Conservation (phyloP, 2,888 invertebrate species). For the Andrena bucephala region DNA sequence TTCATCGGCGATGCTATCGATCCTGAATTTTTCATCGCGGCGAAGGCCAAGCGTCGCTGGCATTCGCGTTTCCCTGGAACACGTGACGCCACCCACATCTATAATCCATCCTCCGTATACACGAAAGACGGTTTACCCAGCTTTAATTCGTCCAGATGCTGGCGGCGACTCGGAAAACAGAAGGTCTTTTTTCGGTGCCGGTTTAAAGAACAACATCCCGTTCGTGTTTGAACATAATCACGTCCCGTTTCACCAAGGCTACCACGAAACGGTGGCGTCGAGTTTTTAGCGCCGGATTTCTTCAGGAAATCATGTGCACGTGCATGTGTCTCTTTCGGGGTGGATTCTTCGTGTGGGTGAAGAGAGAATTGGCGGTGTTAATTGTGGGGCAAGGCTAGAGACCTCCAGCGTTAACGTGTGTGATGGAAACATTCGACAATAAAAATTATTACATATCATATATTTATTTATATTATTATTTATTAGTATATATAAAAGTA, state of each 20-base stretch:
- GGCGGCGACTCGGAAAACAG: slow-evolving; percentile 35
- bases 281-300: background rate
- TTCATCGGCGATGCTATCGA: slow-evolving; percentile 9
- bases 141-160: slow-evolving; percentile 68
- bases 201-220: slow-evolving; percentile 49
- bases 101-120: slow-evolving; percentile 57
- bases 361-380: too few relatives aligned
- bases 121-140: slow-evolving; percentile 60
- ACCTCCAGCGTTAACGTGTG: too few relatives aligned
- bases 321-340: too few relatives aligned
- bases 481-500: too few relatives aligned
- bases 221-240: slow-evolving; percentile 14
- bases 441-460: too few relatives aligned
- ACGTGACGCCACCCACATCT: slow-evolving; percentile 51
- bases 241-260: background rate
- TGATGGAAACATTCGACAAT: too few relatives aligned
- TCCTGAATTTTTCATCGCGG: slow-evolving; percentile 36
- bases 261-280: background rate
- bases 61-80: slow-evolving; percentile 28
- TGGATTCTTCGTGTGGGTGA: too few relatives aligned
- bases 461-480: too few relatives aligned
- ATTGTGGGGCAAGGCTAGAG: too few relatives aligned
- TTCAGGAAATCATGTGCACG: too few relatives aligned
- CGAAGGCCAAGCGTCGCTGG: background rate
- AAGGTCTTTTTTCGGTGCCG: slow-evolving; percentile 27